Evolutionary conservation across 2,888 invertebrate genomes (phyloP).

Genomic region (Prosopocoilus inquinatus): DNA sequence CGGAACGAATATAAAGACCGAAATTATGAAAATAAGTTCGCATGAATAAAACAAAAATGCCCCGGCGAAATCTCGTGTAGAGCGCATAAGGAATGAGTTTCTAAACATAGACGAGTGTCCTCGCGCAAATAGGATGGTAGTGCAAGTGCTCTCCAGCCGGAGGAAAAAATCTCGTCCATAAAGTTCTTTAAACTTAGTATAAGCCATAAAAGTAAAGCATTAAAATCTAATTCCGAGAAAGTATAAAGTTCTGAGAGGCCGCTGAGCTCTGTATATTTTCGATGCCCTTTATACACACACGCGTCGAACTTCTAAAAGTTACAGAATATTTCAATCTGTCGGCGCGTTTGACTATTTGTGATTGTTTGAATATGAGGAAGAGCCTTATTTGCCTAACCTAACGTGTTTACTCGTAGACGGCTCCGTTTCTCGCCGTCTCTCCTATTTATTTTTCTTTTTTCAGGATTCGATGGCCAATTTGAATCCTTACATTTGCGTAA

Average conservation of each 20-base stretch:
- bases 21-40: too few relatives aligned
- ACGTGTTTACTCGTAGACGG: conserved; percentile 38
- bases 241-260: conserved; percentile 10
- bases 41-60: too few relatives aligned
- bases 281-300: conserved; percentile 18
- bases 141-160: neutral
- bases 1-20: too few relatives aligned
- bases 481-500: conserved; percentile 1
- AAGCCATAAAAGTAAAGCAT: conserved; percentile 4
- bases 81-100: too few relatives aligned
- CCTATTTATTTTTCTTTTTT: conserved; percentile 21
- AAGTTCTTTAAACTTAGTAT: conserved; percentile 8
- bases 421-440: conserved; percentile 17
- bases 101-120: too few relatives aligned
- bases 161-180: neutral
- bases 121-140: too few relatives aligned
- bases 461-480: neutral
- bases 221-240: conserved; percentile 12
- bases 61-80: too few relatives aligned
- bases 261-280: conserved; percentile 17
- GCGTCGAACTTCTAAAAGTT: conserved; percentile 18
- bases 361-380: conserved; percentile 44
- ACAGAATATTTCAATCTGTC: conserved; percentile 24
- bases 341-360: conserved; percentile 39
- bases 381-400: conserved; percentile 42